Percentiles rank a stretch among this genome's conserved stretches.
Evolutionary conservation across 2,888 invertebrate genomes (phyloP).

Genomic region (Scaptomyza tumidula): DNA sequence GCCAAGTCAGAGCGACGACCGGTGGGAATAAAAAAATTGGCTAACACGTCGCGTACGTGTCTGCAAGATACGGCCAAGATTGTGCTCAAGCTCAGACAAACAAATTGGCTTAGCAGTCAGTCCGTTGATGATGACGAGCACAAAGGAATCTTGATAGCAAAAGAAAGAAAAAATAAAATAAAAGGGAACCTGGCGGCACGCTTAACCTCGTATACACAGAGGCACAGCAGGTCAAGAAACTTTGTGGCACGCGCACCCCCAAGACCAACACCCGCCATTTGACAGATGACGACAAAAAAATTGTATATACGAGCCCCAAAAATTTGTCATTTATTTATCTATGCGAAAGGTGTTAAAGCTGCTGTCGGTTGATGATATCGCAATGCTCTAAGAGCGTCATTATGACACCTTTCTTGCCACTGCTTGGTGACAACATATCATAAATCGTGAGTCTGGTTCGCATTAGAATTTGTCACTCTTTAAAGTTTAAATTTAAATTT

Average conservation of each 20-base stretch:
- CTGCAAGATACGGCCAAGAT: conserved; percentile 14
- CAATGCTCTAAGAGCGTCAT: conserved; percentile 46
- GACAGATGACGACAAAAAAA: conserved; percentile 37
- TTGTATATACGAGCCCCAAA: conserved; percentile 4
- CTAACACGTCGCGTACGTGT: conserved; percentile 36
- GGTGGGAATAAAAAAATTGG: conserved; percentile 37
- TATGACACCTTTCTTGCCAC: conserved; percentile 52
- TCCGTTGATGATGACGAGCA: conserved; percentile 27
- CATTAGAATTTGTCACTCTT: conserved; percentile 1
- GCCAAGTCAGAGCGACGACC: conserved; percentile 15
- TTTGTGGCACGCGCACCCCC: conserved; percentile 31
- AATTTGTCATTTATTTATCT: conserved; percentile 22
- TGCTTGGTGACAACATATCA: conserved; percentile 7
- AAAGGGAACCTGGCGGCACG: conserved; percentile 25
- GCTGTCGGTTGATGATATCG: conserved; percentile 58
- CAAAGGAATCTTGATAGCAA: conserved; percentile 44
- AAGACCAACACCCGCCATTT: conserved; percentile 23
- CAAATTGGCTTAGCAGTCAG: conserved; percentile 34
- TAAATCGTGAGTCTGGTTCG: conserved; percentile 13
- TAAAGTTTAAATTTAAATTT: background rate
- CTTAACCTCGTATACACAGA: conserved; percentile 31
- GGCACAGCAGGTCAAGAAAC: conserved; percentile 54
- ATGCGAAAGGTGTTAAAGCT: conserved; percentile 28
- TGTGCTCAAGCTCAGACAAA: conserved; percentile 21
- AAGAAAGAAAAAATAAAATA: conserved; percentile 26